A percentile compares a stretch with the other conserved stretches of the same genome.
Conservation (phyloP, 35 echinoderm and acorn worm genomes). For the Heliocidaris erythrogramma region DNA sequence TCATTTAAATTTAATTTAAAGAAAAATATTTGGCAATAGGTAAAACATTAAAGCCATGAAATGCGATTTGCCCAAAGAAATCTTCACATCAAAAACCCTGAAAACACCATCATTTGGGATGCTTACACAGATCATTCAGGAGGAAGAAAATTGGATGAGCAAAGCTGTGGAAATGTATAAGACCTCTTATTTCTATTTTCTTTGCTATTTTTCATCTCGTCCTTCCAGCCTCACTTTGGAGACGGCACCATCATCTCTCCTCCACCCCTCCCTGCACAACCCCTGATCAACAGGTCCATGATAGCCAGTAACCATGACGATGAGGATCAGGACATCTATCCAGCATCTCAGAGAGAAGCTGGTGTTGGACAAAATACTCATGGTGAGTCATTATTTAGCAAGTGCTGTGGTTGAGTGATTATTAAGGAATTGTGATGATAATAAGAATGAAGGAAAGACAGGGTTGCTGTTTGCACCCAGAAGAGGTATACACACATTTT, state of each 20-base stretch:
- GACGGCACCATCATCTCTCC: slow-evolving; percentile 59
- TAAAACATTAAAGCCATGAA: no score
- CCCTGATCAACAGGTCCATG: slow-evolving; percentile 19
- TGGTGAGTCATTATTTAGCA: background rate
- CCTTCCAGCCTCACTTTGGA: slow-evolving; percentile 70
- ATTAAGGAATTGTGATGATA: background rate
- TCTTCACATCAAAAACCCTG: no score
- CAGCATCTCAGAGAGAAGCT: slow-evolving; percentile 23
- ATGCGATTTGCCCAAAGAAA: no score
- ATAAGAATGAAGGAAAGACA: background rate
- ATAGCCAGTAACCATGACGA: background rate
- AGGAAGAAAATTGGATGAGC: no score
- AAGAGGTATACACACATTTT: background rate
- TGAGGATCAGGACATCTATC: background rate
- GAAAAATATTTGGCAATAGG: no score
- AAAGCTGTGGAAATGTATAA: no score
- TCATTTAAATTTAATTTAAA: no score
- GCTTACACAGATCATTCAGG: no score
- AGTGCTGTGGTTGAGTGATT: background rate
- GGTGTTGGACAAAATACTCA: slow-evolving; percentile 30
- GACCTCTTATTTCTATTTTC: background rate
- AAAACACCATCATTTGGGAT: no score
- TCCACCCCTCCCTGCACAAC: slow-evolving; percentile 21
- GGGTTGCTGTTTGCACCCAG: background rate
- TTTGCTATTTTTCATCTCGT: background rate